Base-by-base conservation (phyloP, 92 coral and sea anemone genomes). In the Chrysogorgia sp. region DNA sequence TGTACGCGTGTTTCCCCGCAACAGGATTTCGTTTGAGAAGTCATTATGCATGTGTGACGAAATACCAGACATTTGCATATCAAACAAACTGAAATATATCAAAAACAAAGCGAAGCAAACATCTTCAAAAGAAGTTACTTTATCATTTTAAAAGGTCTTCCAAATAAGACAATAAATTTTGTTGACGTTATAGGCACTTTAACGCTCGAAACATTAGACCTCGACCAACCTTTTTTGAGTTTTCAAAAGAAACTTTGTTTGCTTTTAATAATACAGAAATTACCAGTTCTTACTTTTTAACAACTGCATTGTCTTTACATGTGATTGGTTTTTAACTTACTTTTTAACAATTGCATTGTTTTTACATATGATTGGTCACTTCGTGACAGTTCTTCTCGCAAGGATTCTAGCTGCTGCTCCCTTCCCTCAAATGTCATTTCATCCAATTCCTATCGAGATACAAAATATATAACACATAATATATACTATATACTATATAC, bases 391-490 rank as follows among this genome's bases (percentile, higher is more conserved):
- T 92, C 97, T 43, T 79, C 82, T 71, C 56, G 63, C 23, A 78
- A 77, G 17, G 91, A 74, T 58, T 84, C 90, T 33, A 92, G 71
- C 26, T 90, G 59, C 28, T 88, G 87, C n/a, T 80, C 66, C 48
- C 84, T 86, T 43, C 87, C 88, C 69, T 90, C 92, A 10, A 85
- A 72, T 15, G 96, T 82, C 52, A 92, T 88, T 67, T 92, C 97
- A 31, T 92, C 97, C 61, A 92, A 75, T 29, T 88, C 80, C 93
- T 89, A 28, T n/a, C n/a, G 60, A 23, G 20, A 31, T 45, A 20
- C 56, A 24, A 21, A 61, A 40, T 12, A 31, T 0, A 31, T n/a
- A 10, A n/a, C n/a, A n/a, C n/a, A n/a, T n/a, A n/a, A n/a, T n/a
- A n/a, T n/a, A n/a, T n/a, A n/a, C n/a, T n/a, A n/a, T n/a, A n/a